Percentiles rank a stretch among this genome's conserved stretches.
These are phyloP conservation scores for Varanus salvator DNA, from an alignment of 2,113 vertebrate species.

Conservation along the genomic window DNA sequence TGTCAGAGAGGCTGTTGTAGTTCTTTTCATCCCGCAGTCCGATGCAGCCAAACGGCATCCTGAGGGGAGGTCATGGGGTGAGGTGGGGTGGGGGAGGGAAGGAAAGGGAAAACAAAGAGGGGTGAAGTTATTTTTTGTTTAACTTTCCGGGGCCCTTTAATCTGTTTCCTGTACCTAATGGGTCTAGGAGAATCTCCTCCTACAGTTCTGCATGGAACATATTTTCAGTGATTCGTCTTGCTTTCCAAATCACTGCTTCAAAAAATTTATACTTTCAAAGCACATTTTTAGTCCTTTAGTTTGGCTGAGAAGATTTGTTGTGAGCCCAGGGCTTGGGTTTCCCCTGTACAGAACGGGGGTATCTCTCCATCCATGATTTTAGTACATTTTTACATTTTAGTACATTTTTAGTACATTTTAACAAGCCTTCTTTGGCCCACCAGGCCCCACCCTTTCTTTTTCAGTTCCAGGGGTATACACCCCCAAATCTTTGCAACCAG, in stretches of 20 bases:
- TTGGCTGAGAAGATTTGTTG: neutral
- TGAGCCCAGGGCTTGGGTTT: neutral
- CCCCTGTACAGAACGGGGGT: neutral
- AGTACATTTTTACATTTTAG: no score
- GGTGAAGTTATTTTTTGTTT: neutral
- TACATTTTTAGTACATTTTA: no score
- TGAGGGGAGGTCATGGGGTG: neutral
- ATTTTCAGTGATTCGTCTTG: no score
- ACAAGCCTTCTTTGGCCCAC: neutral
- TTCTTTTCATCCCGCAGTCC: constrained; percentile 84
- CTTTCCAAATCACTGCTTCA: neutral
- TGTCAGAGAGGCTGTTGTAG: constrained; percentile 81
- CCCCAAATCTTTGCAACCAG: neutral
- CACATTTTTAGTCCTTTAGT: neutral
- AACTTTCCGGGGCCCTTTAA: constrained; percentile 6
- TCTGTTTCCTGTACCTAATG: neutral
- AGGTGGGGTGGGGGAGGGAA: no score
- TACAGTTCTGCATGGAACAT: neutral
- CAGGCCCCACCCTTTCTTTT: neutral
- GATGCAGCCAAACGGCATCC: constrained; percentile 75
- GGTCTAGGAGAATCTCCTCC: neutral
- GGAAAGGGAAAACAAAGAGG: neutral
- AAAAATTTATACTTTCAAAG: neutral
- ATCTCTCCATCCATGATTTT: neutral
- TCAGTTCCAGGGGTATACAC: neutral